A percentile compares a stretch with the other conserved stretches of the same genome.
phyloP scores from a whole-genome alignment of 2,888 invertebrate genomes.

The Trissolcus brochymenae region DNA sequence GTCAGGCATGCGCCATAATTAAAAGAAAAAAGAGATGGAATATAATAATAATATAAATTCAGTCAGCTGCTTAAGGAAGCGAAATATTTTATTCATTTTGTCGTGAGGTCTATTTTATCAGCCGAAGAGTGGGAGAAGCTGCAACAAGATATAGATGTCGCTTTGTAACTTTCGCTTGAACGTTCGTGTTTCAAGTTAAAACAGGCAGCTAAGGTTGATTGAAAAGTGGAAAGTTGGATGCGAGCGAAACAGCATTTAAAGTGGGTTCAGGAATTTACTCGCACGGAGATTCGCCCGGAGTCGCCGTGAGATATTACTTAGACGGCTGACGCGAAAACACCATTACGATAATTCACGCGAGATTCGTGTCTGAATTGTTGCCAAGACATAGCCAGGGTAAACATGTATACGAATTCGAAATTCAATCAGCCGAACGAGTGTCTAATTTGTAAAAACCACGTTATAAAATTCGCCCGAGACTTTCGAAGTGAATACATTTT shows the following conservation, averaged over 20 bases:
- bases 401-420: conserved; percentile 19
- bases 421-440: conserved; percentile 16
- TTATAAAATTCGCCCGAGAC: too few relatives aligned
- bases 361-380: conserved; percentile 47
- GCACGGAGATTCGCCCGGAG: conserved; percentile 13
- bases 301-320: conserved; percentile 44
- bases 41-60: too few relatives aligned
- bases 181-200: conserved; percentile 25
- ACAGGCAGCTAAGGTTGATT: conserved; percentile 25
- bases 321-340: conserved; percentile 45
- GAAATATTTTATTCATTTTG: too few relatives aligned
- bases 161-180: conserved; percentile 25
- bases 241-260: conserved; percentile 22
- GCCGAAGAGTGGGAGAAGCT: too few relatives aligned
- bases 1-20: too few relatives aligned
- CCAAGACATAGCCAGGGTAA: conserved; percentile 21
- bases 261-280: conserved; percentile 24
- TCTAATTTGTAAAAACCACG: too few relatives aligned
- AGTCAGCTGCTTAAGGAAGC: too few relatives aligned
- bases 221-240: conserved; percentile 45
- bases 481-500: too few relatives aligned
- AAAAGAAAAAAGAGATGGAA: too few relatives aligned
- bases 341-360: conserved; percentile 53
- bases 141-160: conserved; percentile 14
- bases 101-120: too few relatives aligned